phyloP scores from a whole-genome alignment of 2,888 invertebrate genomes.

The Lymantria monacha region DNA sequence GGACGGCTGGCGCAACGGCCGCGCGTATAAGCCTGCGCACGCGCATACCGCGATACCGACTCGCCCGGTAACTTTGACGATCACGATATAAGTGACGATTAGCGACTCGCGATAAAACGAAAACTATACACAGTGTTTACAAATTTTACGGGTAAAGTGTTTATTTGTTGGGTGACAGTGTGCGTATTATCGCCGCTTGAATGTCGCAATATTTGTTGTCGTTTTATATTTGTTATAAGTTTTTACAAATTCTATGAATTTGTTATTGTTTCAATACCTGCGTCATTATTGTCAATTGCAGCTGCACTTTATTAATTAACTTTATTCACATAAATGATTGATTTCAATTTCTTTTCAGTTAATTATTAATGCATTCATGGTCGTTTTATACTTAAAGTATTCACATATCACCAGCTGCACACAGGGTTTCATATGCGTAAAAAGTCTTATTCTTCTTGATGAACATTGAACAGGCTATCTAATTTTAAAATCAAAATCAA shows the following conservation, averaged over 20 bases:
- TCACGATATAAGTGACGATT: conserved; percentile 34
- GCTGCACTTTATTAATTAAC: too few relatives aligned
- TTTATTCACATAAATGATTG: too few relatives aligned
- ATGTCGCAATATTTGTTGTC: conserved; percentile 39
- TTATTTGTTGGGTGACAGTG: conserved; percentile 25
- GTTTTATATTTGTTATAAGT: conserved; percentile 24
- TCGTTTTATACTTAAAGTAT: too few relatives aligned
- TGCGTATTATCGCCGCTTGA: conserved; percentile 36
- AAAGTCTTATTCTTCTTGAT: too few relatives aligned
- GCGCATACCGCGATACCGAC: conserved; percentile 41
- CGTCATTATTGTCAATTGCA: too few relatives aligned
- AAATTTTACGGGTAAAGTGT: conserved; percentile 46
- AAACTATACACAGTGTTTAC: conserved; percentile 40
- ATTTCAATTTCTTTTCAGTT: too few relatives aligned
- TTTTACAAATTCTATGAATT: not conserved
- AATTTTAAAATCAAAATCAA: too few relatives aligned
- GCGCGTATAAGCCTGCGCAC: conserved; percentile 63
- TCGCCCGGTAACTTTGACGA: conserved; percentile 30
- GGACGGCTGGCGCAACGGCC: conserved; percentile 72
- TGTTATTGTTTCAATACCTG: not conserved
- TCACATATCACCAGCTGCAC: too few relatives aligned
- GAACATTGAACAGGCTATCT: too few relatives aligned
- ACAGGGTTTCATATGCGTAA: too few relatives aligned
- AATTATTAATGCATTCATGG: too few relatives aligned
- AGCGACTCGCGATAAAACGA: conserved; percentile 33